phyloP scores from a whole-genome alignment of 2,797 vertebrate species.

The Myotis findleyi region DNA sequence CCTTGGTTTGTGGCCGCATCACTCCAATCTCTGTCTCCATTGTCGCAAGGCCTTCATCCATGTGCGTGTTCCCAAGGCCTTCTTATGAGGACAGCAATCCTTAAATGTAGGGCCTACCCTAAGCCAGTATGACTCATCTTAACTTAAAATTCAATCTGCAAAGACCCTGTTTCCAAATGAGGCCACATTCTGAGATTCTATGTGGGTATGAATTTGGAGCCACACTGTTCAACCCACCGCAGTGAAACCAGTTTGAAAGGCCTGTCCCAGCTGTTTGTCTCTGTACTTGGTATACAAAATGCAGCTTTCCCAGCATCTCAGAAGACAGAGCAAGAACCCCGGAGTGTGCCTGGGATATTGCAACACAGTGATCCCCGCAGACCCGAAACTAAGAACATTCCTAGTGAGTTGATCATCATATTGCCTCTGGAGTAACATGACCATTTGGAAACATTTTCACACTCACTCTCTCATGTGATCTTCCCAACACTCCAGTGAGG shows the following conservation, averaged over 20 bases:
- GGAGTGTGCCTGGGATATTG: background rate
- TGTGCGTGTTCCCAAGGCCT: background rate
- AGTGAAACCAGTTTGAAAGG: background rate
- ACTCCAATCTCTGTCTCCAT: background rate
- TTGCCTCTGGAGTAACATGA: background rate
- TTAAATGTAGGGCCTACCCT: background rate
- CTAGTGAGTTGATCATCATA: background rate
- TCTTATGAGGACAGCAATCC: background rate
- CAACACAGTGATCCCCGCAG: background rate
- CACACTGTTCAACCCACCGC: background rate
- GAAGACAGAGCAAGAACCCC: background rate
- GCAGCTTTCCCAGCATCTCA: background rate
- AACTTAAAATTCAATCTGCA: background rate
- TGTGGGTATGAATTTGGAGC: background rate
- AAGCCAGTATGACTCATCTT: background rate
- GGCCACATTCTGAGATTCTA: background rate
- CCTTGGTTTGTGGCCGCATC: background rate
- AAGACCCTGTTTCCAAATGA: constrained; percentile 11
- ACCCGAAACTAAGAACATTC: background rate
- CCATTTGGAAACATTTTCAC: background rate
- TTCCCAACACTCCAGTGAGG: background rate
- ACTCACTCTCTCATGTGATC: background rate
- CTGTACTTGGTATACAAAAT: background rate
- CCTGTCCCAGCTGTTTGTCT: background rate
- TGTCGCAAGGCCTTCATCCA: background rate